Conservation (phyloP, 1,140 invertebrate genomes). For the Drosophila funebris region DNA sequence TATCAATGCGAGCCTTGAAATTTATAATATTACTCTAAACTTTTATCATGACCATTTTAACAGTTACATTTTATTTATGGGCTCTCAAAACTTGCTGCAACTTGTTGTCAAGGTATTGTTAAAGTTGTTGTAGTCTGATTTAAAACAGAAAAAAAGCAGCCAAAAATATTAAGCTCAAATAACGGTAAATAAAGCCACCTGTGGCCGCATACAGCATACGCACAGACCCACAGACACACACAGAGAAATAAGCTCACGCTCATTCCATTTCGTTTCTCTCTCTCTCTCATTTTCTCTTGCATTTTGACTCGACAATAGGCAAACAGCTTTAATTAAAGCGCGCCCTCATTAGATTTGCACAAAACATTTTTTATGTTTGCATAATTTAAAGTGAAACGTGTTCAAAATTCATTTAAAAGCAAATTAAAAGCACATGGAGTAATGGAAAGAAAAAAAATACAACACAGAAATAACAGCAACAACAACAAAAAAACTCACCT, state of each 20-base stretch:
- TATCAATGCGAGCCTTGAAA: no score
- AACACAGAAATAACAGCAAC: background rate
- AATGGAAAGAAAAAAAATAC: background rate
- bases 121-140: constrained; percentile 3
- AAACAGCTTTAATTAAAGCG: constrained; percentile 41
- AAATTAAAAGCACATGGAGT: constrained; percentile 33
- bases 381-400: constrained; percentile 37
- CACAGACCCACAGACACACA: background rate
- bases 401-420: constrained; percentile 41
- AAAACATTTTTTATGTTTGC: constrained; percentile 29
- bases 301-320: background rate
- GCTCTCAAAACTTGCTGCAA: background rate
- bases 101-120: constrained; percentile 8
- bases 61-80: background rate
- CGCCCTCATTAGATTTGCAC: constrained; percentile 33
- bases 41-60: background rate
- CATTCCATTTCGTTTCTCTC: constrained; percentile 10
- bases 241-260: background rate
- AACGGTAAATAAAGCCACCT: constrained; percentile 34
- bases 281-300: background rate
- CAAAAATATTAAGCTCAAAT: constrained; percentile 29
- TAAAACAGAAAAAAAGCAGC: constrained; percentile 6
- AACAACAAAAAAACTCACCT: constrained; percentile 34
- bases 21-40: background rate
- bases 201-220: constrained; percentile 13